These are phyloP conservation scores for Stenodera caucasica DNA, from an alignment of 2,888 invertebrate species.

Conservation along the genomic window DNA sequence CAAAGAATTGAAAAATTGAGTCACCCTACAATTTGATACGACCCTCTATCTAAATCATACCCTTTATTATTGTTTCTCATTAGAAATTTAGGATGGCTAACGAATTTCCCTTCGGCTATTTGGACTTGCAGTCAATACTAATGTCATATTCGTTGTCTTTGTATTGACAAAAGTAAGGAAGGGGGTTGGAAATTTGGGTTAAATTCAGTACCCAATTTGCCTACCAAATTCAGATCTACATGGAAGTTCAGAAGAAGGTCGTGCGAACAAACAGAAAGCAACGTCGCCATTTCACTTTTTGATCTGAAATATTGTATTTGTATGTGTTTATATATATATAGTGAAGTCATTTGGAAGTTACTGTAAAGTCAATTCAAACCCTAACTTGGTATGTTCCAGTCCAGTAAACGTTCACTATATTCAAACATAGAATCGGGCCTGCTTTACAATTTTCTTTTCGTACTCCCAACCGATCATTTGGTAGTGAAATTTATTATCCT, in stretches of 20 bases:
- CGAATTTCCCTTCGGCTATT: no score
- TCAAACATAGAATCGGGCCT: constrained; percentile 26
- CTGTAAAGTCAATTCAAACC: constrained; percentile 39
- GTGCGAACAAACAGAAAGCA: constrained; percentile 34
- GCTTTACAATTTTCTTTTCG: constrained; percentile 33
- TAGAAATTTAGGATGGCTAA: background rate
- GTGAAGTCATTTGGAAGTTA: constrained; percentile 42
- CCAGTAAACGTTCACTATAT: constrained; percentile 34
- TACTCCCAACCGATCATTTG: constrained; percentile 32
- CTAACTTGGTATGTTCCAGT: constrained; percentile 37
- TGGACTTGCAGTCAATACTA: no score
- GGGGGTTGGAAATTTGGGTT: background rate
- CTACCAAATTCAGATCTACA: constrained; percentile 26
- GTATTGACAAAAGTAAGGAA: background rate
- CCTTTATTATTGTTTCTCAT: background rate
- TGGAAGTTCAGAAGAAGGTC: constrained; percentile 29
- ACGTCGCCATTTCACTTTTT: constrained; percentile 35
- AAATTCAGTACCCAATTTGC: constrained; percentile 20
- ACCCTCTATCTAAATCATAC: no score
- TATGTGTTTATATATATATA: constrained; percentile 10
- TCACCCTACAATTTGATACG: no score
- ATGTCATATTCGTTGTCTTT: background rate
- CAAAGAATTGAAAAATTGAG: no score
- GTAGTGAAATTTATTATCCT: constrained; percentile 39
- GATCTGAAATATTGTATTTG: constrained; percentile 22